phyloP scores from a whole-genome alignment of 2,113 vertebrate species.

The Lampris megalopsis region DNA sequence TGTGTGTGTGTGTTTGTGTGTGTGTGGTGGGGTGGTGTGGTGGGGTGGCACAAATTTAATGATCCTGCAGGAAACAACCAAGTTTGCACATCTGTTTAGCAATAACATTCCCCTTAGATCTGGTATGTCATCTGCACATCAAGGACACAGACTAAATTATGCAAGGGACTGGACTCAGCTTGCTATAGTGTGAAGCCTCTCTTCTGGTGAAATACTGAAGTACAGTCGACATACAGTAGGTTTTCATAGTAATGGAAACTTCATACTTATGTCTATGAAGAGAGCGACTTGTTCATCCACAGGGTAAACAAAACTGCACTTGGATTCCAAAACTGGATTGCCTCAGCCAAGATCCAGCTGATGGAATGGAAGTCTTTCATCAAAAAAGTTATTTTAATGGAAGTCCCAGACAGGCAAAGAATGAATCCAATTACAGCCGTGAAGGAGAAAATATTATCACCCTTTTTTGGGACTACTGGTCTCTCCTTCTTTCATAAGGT shows the following conservation, averaged over 20 bases:
- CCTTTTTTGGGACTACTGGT: constrained; percentile 23
- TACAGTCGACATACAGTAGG: background rate
- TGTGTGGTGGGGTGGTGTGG: no score
- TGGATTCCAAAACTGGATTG: constrained; percentile 16
- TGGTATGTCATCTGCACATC: constrained; percentile 13
- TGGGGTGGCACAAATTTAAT: no score
- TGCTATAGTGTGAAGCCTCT: constrained; percentile 1
- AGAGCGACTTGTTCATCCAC: background rate
- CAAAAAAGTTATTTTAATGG: constrained; percentile 2
- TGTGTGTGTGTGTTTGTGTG: constrained; percentile 13
- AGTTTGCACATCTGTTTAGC: background rate
- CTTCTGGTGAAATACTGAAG: constrained; percentile 12
- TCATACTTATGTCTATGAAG: constrained; percentile 2
- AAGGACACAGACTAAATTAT: constrained; percentile 16
- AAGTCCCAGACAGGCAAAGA: constrained; percentile 24
- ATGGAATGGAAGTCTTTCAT: constrained; percentile 29
- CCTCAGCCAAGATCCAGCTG: constrained; percentile 6
- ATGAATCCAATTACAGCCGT: constrained; percentile 21
- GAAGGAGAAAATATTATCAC: constrained; percentile 31
- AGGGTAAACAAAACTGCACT: background rate
- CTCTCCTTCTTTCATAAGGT: constrained; percentile 24
- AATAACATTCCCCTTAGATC: constrained; percentile 7
- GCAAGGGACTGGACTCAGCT: constrained; percentile 10
- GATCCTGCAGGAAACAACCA: background rate
- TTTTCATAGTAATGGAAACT: constrained; percentile 24